Evolutionary conservation across 2,797 vertebrate species (phyloP).

Genomic region (Lepidocolaptes lacrymiger): DNA sequence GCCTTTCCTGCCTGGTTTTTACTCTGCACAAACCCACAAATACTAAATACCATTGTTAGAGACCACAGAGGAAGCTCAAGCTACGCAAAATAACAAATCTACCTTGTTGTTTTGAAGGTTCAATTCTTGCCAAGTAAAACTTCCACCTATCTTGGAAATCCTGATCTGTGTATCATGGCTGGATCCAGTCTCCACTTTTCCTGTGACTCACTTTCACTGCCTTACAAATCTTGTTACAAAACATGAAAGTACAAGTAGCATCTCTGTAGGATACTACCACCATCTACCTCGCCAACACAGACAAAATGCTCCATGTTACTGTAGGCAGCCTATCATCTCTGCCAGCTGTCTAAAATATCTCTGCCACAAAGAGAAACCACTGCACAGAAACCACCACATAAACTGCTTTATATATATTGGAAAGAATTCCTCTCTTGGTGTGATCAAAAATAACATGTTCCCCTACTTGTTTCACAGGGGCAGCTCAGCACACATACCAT

Average conservation of each 20-base stretch:
- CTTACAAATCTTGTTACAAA: background rate
- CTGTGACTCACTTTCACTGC: rapidly evolving
- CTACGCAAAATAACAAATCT: background rate
- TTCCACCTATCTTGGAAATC: background rate
- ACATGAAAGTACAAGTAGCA: background rate
- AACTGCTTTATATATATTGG: background rate
- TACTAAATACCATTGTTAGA: background rate
- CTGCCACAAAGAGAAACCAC: background rate
- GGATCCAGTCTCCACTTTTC: background rate
- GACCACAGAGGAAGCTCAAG: background rate
- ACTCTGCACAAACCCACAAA: background rate
- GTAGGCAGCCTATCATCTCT: background rate
- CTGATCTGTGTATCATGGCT: background rate
- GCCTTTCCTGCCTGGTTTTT: background rate
- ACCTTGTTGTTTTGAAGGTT: background rate
- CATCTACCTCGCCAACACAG: rapidly evolving
- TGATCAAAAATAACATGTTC: background rate
- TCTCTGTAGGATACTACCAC: background rate
- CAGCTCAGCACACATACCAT: background rate
- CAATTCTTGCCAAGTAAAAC: background rate
- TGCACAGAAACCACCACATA: background rate
- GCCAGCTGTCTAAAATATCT: background rate
- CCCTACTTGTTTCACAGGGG: background rate
- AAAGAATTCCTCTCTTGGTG: background rate
- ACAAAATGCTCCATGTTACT: background rate